Evolutionary conservation across 2,113 vertebrate genomes (phyloP).

Genomic region (Onychostoma macrolepis): DNA sequence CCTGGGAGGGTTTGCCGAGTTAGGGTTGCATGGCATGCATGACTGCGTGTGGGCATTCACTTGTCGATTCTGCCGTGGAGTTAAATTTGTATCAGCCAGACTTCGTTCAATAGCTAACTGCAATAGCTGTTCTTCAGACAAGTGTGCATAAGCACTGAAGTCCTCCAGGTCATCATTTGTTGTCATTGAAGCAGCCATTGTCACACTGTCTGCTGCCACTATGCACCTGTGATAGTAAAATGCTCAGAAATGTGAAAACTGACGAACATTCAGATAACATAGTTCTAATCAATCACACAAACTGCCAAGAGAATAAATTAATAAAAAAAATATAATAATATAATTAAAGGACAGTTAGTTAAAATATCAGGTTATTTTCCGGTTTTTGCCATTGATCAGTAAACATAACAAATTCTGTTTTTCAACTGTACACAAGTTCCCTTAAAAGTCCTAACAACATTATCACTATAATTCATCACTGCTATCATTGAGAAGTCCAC

Average conservation of each 20-base stretch:
- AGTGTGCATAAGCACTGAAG: constrained; percentile 86
- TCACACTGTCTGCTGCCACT: constrained; percentile 62
- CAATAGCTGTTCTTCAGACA: constrained; percentile 90
- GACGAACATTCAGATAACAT: not conserved
- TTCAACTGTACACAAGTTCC: not conserved
- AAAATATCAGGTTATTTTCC: not conserved
- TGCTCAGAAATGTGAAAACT: not conserved
- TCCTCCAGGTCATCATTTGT: constrained; percentile 77
- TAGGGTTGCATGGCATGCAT: constrained; percentile 15
- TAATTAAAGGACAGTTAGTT: not conserved
- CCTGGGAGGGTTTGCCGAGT: constrained; percentile 32
- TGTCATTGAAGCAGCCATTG: constrained; percentile 39
- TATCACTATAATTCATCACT: not conserved
- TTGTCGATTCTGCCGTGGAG: constrained; percentile 13
- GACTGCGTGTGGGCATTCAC: not conserved
- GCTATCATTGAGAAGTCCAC: not conserved
- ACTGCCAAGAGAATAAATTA: not conserved
- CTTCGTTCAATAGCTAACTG: constrained; percentile 92
- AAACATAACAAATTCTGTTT: not conserved
- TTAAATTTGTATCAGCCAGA: constrained; percentile 71
- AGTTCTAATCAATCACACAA: not conserved
- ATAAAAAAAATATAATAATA: not conserved
- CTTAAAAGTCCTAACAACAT: not conserved
- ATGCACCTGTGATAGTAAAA: constrained; percentile 7
- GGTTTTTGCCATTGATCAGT: too few species aligned